Base-by-base conservation (phyloP, 2,888 invertebrate species). In the Drosophila percnosoma region DNA sequence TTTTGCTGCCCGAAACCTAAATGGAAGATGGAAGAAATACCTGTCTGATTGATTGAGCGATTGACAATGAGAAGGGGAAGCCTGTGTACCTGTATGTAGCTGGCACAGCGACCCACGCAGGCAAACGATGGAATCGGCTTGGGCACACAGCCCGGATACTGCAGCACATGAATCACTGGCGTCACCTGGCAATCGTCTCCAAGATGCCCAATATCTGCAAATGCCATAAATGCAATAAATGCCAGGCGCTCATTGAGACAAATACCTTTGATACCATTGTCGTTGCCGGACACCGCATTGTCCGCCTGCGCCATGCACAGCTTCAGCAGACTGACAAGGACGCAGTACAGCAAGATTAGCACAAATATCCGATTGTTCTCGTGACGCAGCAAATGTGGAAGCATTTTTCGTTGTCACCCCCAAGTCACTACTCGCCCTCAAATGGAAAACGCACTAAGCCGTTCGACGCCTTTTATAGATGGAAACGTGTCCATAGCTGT, bases 111-210 rank as follows among this genome's bases (percentile, higher is more conserved):
- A 64, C 98, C 98, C 72, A 97, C 96, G 90, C 98, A 98, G 27
- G 98, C 98, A 92, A 97, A 98, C 73, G 98, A 98, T 3, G 98
- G 98, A 87, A 98, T 98, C 0, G 97, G 97, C 92, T 98, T 98
- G 8, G 98, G 97, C 51, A 97, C 96, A 93, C 98, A 98, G 68
- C 98, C 98, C 4, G 97, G 97, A 93, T 97, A 97, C 92, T 97
- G 97, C 36, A 98, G 94, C 13, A 98, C 97, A 92, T 98, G 98
- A 77, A 98, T 97, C 34, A 98, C 98, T 2, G 98, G 98, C 4
- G 97, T 97, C 86, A 98, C 96, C 93, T 97, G 96, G 90, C 98
- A 98, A 92, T 98, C 97, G 91, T 97, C 98, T 4, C 92, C 92
- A 59, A 92, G 87, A 67, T 92, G 92, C 1, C 91, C 89, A 57